These are phyloP conservation scores for Temnothorax nylanderi DNA, from an alignment of 1,140 invertebrate species.

Conservation along the genomic window DNA sequence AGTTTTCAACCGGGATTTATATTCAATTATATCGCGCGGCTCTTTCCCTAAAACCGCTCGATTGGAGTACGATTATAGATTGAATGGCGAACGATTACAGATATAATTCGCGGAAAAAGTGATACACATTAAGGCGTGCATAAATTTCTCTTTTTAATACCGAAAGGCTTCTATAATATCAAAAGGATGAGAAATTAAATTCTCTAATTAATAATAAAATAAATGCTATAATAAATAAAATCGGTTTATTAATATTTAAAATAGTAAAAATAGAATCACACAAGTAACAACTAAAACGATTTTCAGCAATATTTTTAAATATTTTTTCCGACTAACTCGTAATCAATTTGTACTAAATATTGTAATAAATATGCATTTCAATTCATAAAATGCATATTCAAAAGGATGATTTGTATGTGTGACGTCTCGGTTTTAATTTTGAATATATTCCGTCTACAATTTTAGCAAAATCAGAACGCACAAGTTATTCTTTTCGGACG, in stretches of 20 bases:
- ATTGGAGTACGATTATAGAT: slow-evolving; percentile 10
- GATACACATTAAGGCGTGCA: not conserved
- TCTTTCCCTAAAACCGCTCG: slow-evolving; percentile 11
- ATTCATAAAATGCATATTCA: not conserved
- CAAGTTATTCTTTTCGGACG: not conserved
- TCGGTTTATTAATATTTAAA: not conserved
- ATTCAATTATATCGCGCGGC: slow-evolving; percentile 35
- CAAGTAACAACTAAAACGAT: not conserved
- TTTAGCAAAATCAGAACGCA: not conserved
- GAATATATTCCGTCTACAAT: not conserved
- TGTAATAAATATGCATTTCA: not conserved
- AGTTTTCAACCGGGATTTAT: slow-evolving; percentile 49
- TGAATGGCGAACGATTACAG: not conserved
- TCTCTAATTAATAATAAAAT: not conserved
- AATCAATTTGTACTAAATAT: not conserved
- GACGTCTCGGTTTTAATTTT: not conserved
- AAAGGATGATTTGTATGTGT: not conserved
- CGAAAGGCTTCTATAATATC: not conserved
- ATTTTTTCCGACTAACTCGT: not conserved
- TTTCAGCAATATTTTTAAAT: not conserved
- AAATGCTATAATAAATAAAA: not conserved
- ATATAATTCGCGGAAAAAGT: slow-evolving; percentile 14
- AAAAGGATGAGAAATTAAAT: not conserved
- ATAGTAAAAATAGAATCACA: not conserved
- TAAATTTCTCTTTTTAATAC: not conserved